phyloP scores from a whole-genome alignment of 2,113 vertebrate genomes.

The Nestor notabilis region DNA sequence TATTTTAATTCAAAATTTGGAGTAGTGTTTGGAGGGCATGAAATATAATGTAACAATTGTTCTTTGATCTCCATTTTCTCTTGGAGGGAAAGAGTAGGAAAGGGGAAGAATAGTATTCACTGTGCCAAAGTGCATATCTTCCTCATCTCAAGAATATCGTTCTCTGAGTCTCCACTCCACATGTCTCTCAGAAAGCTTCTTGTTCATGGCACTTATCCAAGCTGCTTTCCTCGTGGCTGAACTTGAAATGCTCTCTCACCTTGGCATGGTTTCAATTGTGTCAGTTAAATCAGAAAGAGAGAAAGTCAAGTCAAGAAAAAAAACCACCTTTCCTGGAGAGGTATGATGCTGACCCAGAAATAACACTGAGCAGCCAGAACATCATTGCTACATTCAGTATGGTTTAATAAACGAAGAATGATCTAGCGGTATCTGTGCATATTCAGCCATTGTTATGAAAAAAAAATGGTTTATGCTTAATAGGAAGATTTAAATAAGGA shows the following conservation, averaged over 20 bases:
- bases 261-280: constrained; percentile 78
- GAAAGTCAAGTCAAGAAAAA: constrained; percentile 63
- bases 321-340: constrained; percentile 72
- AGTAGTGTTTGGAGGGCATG: background rate
- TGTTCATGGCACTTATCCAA: constrained; percentile 70
- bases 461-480: no score
- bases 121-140: background rate
- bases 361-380: constrained; percentile 32
- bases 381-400: constrained; percentile 21
- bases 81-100: background rate
- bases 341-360: constrained; percentile 62
- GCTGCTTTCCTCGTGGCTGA: constrained; percentile 66
- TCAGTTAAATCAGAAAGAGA: constrained; percentile 74
- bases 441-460: background rate
- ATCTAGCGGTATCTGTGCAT: constrained; percentile 3
- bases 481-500: constrained; percentile 21
- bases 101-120: background rate
- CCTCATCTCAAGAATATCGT: background rate
- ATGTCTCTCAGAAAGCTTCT: constrained; percentile 56
- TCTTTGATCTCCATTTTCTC: background rate
- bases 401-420: constrained; percentile 33
- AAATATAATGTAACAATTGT: background rate
- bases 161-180: background rate
- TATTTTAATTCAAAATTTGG: constrained; percentile 28
- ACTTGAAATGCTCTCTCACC: constrained; percentile 73